phyloP scores from a whole-genome alignment of 2,888 invertebrate genomes.

The Apomyelois bistriatella region DNA sequence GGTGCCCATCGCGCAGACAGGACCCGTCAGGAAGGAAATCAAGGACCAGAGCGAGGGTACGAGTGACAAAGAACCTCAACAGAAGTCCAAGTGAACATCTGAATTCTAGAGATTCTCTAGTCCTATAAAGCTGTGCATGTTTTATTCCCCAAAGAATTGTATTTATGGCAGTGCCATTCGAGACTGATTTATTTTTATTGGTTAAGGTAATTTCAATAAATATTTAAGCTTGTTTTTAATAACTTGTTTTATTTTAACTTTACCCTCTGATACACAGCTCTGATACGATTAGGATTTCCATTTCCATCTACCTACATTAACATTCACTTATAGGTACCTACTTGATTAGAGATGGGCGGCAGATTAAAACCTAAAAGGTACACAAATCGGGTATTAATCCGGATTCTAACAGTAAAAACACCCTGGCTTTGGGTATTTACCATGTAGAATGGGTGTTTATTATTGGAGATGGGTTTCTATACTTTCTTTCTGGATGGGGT shows the following conservation, averaged over 20 bases:
- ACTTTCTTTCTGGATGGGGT: no score
- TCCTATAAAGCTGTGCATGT: not conserved
- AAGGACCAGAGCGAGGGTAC: slow-evolving; percentile 32
- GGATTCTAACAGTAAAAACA: no score
- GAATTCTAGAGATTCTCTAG: not conserved
- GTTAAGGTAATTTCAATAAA: slow-evolving; percentile 9
- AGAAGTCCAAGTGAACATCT: not conserved
- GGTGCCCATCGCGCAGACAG: slow-evolving; percentile 50
- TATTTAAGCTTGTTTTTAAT: not conserved
- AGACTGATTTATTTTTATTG: slow-evolving; percentile 35
- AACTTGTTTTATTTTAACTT: not conserved
- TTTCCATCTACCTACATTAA: no score
- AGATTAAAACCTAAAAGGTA: no score
- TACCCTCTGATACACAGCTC: no score
- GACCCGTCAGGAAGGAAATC: slow-evolving; percentile 50
- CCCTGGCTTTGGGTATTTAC: no score
- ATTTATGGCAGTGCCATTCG: slow-evolving; percentile 25
- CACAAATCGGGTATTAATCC: no score
- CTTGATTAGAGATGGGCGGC: no score
- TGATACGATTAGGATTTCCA: no score
- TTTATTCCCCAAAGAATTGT: slow-evolving; percentile 22
- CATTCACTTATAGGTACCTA: no score
- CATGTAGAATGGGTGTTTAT: no score
- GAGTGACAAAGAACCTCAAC: slow-evolving; percentile 17
- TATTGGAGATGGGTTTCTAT: no score